phyloP scores from a whole-genome alignment of 2,113 vertebrate genomes.

The Jaculus jaculus region DNA sequence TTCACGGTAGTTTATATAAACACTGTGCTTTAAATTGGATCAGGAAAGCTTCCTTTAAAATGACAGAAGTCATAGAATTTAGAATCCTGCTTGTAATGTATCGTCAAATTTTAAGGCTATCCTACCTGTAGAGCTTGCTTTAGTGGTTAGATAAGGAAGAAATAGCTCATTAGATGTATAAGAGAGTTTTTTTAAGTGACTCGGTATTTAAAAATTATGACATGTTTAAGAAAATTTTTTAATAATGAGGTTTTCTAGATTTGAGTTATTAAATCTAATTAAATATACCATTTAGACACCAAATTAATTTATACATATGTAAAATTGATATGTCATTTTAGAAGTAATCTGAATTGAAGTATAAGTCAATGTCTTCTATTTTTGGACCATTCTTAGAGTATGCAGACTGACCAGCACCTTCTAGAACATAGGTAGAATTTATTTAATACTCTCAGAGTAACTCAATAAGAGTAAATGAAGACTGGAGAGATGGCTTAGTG shows the following conservation, averaged over 20 bases:
- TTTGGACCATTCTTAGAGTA: not conserved
- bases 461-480: not conserved
- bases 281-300: not conserved
- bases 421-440: not conserved
- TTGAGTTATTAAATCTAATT: slow-evolving; percentile 41
- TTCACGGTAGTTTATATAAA: slow-evolving; percentile 69
- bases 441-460: not conserved
- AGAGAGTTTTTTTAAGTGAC: slow-evolving; percentile 21
- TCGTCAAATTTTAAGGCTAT: slow-evolving; percentile 64
- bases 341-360: slow-evolving; percentile 12
- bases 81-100: slow-evolving; percentile 42
- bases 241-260: slow-evolving; percentile 21
- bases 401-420: not conserved
- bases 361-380: not conserved
- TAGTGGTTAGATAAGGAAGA: not conserved
- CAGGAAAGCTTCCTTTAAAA: slow-evolving; percentile 45
- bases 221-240: slow-evolving; percentile 43
- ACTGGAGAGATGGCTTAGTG: too few species aligned
- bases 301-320: not conserved
- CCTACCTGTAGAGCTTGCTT: slow-evolving; percentile 11
- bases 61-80: slow-evolving; percentile 49
- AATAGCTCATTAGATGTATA: slow-evolving; percentile 18
- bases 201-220: not conserved
- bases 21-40: slow-evolving; percentile 47
- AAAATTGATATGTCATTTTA: not conserved